Evolutionary conservation across 1,140 invertebrate genomes (phyloP), one percentile per base, ranked within the genome.

Genomic region (Penaeus japonicus): DNA sequence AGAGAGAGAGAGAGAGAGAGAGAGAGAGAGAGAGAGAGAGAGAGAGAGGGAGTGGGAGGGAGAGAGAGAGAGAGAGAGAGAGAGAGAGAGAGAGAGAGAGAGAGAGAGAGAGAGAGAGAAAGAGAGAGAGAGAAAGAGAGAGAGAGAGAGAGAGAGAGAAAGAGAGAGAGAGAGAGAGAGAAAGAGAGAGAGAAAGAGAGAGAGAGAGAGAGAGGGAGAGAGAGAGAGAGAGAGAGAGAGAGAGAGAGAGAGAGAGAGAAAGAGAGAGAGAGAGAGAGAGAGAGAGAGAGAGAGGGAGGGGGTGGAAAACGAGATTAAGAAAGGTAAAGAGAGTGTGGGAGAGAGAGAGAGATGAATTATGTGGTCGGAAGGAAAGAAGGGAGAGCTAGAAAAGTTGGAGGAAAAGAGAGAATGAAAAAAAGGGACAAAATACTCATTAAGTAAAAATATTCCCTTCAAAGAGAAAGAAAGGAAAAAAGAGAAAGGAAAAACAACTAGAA

Each of bases 161-260:
- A 4, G 0, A 22, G 7, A 30, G n/a, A n/a, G 27, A 30, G 73
- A 20, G 73, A 20, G 27, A 30, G 77, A 79, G 77, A 30, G 27
- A 79, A 39, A 15, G 77, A 15, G 22, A 83, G n/a, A 83, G 0
- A 3, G 20, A 59, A 24, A 5, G 80, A 82, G 80, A 55, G 47
- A n/a, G 54, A 55, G 47, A 55, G 80, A 82, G 80, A 55, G 47
- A 55, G 80, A 82, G 80, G 27, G 47, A 55, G 80, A 82, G 80
- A 55, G 47, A 55, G 80, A 82, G 80, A 55, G 47, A 55, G 80
- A 82, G 32, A n/a, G 47, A 4, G 32, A 32, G 15, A 12, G 4
- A 35, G 12, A 15, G 77, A 79, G 30, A 54, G 22, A n/a, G 18
- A 22, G 55, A 17, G 18, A 18, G n/a, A n/a, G n/a, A n/a, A n/a